These are phyloP conservation scores for Pitta sordida DNA, from an alignment of 2,113 vertebrate genomes.

Conservation along the genomic window DNA sequence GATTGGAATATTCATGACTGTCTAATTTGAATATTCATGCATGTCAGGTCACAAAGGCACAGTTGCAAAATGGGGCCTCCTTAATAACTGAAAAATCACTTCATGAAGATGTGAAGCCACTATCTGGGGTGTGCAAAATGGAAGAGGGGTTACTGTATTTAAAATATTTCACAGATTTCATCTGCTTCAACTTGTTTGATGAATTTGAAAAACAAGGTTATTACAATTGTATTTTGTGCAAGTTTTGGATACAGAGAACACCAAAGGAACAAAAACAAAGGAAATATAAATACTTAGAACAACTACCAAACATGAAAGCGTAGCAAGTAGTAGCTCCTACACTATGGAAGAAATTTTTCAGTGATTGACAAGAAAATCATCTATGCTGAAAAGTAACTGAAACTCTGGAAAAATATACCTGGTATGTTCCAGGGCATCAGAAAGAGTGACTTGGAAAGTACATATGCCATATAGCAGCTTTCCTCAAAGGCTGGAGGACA, in stretches of 20 bases:
- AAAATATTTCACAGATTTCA: background rate
- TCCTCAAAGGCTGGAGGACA: background rate
- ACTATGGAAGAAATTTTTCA: background rate
- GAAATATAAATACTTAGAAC: background rate
- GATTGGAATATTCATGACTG: too few relatives aligned
- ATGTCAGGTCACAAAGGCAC: too few relatives aligned
- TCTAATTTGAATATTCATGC: too few relatives aligned
- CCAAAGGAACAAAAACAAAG: background rate
- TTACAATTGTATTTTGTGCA: background rate
- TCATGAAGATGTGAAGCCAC: too few relatives aligned
- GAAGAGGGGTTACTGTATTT: too few relatives aligned
- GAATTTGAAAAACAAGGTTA: background rate
- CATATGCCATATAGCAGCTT: rapidly evolving
- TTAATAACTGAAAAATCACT: too few relatives aligned
- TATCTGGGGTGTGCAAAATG: too few relatives aligned
- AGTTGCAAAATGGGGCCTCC: too few relatives aligned
- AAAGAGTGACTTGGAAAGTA: background rate
- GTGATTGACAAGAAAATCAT: background rate
- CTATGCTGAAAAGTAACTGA: background rate
- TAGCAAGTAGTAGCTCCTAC: background rate
- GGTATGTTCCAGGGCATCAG: background rate
- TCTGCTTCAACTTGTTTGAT: background rate
- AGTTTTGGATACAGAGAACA: background rate
- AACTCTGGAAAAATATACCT: background rate
- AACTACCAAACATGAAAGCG: background rate